These are phyloP conservation scores for Phortica magna DNA, from an alignment of 2,888 invertebrate species.

Conservation along the genomic window DNA sequence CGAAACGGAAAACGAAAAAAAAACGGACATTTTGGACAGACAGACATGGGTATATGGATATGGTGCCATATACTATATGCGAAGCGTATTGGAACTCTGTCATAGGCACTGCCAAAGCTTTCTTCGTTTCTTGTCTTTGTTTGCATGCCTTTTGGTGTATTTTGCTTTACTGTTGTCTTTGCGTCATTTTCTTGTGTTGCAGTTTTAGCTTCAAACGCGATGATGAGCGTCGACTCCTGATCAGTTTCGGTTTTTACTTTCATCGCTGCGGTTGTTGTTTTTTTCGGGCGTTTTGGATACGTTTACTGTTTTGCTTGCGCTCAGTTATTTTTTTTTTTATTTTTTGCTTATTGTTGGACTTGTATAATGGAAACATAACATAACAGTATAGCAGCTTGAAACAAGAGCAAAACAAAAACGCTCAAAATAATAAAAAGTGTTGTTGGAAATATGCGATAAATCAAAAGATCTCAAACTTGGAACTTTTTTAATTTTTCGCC, in stretches of 20 bases:
- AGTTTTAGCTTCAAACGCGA: slow-evolving; percentile 57
- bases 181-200: slow-evolving; percentile 33
- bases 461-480: too few relatives aligned
- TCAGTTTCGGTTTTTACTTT: slow-evolving; percentile 78
- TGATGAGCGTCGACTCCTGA: slow-evolving; percentile 66
- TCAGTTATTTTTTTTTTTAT: slow-evolving; percentile 30
- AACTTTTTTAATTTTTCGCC: too few relatives aligned
- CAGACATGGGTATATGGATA: too few relatives aligned
- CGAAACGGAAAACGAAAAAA: too few relatives aligned
- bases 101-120: not conserved
- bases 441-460: too few relatives aligned
- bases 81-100: too few relatives aligned
- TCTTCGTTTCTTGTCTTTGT: slow-evolving; percentile 1
- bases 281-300: slow-evolving; percentile 41
- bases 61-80: too few relatives aligned
- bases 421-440: too few relatives aligned
- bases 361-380: not conserved
- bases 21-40: too few relatives aligned
- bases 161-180: slow-evolving; percentile 11
- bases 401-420: too few relatives aligned
- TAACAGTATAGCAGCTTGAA: too few relatives aligned
- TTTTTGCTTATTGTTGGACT: not conserved
- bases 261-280: slow-evolving; percentile 73
- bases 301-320: not conserved
- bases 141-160: not conserved